Percentiles rank a stretch among this genome's conserved stretches.
These are phyloP conservation scores for Alviniconcha strummeri DNA, from an alignment of 2,888 invertebrate species.

Conservation along the genomic window DNA sequence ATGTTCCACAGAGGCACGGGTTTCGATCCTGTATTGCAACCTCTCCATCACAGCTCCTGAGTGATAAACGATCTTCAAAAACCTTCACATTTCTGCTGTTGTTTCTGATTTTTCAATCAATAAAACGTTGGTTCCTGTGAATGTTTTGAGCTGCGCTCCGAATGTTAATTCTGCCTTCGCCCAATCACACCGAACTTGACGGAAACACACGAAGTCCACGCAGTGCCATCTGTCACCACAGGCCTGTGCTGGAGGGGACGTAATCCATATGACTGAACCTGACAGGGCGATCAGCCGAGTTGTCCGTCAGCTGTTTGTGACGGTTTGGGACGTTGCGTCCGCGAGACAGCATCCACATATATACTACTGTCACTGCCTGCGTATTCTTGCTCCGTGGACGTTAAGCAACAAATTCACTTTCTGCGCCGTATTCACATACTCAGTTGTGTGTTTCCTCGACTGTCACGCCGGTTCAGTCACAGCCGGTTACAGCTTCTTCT, in stretches of 20 bases:
- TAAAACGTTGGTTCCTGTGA: slow-evolving; percentile 18
- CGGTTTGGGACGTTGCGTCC: no score
- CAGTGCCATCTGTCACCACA: slow-evolving; percentile 30
- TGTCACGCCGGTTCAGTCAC: neutral
- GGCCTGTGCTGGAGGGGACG: slow-evolving; percentile 11
- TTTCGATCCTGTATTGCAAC: neutral
- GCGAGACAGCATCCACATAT: no score
- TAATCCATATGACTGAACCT: slow-evolving; percentile 1
- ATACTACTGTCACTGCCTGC: no score
- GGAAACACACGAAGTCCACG: slow-evolving; percentile 27
- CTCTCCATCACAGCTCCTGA: slow-evolving; percentile 11
- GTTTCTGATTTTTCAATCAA: neutral
- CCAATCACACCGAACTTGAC: slow-evolving; percentile 21
- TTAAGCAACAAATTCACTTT: neutral
- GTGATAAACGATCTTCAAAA: neutral
- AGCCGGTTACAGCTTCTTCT: no score
- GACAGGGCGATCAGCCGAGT: neutral
- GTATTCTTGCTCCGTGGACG: no score
- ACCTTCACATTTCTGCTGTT: slow-evolving; percentile 21
- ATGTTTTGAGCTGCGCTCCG: slow-evolving; percentile 32
- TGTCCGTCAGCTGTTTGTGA: neutral
- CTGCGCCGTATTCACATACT: neutral
- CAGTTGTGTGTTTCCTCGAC: neutral
- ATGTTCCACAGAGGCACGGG: neutral
- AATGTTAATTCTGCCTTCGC: slow-evolving; percentile 22